phyloP scores from a whole-genome alignment of 2,113 vertebrate genomes.

The Circaetus cinerascens region DNA sequence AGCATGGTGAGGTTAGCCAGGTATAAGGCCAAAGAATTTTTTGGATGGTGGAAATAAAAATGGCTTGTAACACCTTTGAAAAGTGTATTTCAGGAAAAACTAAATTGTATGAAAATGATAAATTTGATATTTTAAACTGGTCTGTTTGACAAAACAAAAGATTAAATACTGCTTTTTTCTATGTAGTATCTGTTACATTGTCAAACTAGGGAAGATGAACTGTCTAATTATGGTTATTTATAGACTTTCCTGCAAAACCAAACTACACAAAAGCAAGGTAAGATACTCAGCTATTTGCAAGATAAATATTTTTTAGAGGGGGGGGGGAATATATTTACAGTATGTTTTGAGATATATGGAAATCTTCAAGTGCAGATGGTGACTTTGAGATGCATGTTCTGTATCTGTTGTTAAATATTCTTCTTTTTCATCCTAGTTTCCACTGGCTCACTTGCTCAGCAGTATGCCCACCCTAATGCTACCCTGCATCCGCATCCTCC shows the following conservation, averaged over 20 bases:
- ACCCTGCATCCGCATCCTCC: slow-evolving; percentile 90
- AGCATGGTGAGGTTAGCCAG: slow-evolving; percentile 76
- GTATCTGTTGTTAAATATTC: neutral
- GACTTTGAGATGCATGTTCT: neutral
- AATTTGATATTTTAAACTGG: neutral
- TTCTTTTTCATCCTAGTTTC: slow-evolving; percentile 82
- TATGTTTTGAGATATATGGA: neutral
- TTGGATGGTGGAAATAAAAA: slow-evolving; percentile 71
- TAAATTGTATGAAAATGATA: slow-evolving; percentile 23
- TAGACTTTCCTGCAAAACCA: slow-evolving; percentile 63
- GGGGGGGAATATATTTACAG: slow-evolving; percentile 5
- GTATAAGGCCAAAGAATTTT: slow-evolving; percentile 61
- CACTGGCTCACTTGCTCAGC: slow-evolving; percentile 92
- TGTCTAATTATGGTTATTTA: slow-evolving; percentile 66
- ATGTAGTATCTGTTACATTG: slow-evolving; percentile 21
- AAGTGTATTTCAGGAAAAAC: slow-evolving; percentile 23
- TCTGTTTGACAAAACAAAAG: slow-evolving; percentile 36
- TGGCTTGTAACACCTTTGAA: slow-evolving; percentile 29
- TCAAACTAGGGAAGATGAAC: slow-evolving; percentile 58
- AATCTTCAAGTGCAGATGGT: neutral
- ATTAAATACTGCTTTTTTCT: slow-evolving; percentile 39
- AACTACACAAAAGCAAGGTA: slow-evolving; percentile 63
- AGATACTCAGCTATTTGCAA: slow-evolving; percentile 48
- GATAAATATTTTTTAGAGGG: slow-evolving; percentile 38
- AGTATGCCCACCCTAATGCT: slow-evolving; percentile 91